Evolutionary conservation across 2,797 vertebrate species (phyloP), one percentile per base, ranked within the genome.

Genomic region (Coregonus sp.): DNA sequence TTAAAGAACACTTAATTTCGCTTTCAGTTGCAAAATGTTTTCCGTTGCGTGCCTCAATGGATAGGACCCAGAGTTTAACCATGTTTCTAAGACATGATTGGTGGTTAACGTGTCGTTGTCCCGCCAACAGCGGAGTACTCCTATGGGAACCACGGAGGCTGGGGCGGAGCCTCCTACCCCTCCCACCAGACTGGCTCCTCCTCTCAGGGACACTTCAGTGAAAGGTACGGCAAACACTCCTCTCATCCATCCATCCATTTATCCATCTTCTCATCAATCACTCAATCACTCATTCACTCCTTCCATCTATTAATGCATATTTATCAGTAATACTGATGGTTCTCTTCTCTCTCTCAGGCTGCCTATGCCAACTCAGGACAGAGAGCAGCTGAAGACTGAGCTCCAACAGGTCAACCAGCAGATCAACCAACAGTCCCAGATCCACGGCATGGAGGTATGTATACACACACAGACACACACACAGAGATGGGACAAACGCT

Each of bases 351-450:
- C 35, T 29, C 14, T 33, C 84, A 94, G 94, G 77, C 87, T 92
- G 70, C 82, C 90, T 0, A 95, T 96, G 82, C 92, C 94, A 77
- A 72, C 85, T 50, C 89, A 94, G 20, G 97, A 99, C 76, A 93
- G 98, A 84, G 97, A 99, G 84, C 98, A 98, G 91, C 93, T 99
- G 71, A 96, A 98, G 88, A 95, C 99, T 88, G 98, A 99, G 86
- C 92, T 99, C 73, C 98, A 99, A 89, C 97, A 99, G 68, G 94
- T 99, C 83, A 98, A 97, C 92, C 96, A 97, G 73, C 96, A 99
- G 91, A 99, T 99, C 86, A 99, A 90, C 89, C 98, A 99, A 85
- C 98, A 99, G 90, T 97, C 96, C 59, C 97, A 99, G 88, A 93
- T 98, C 80, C 91, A 96, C 75, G 95, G 95, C 76, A 94, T 99